Conservation (phyloP, 1,140 invertebrate genomes). For the Uloborus diversus region DNA sequence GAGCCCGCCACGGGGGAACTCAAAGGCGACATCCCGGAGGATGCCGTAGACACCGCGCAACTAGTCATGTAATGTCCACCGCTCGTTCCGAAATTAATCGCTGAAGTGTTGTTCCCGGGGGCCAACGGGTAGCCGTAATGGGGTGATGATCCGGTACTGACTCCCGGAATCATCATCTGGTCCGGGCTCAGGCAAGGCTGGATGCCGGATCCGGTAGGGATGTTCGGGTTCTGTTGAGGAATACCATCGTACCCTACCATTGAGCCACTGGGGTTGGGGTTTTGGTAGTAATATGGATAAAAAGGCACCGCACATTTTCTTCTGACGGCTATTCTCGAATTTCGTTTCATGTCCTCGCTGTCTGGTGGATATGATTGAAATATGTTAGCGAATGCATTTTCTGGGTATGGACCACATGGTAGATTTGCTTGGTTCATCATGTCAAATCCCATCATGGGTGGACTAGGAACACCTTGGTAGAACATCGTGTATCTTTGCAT, state of each 20-base stretch:
- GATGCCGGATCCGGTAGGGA: conserved; percentile 22
- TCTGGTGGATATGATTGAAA: conserved; percentile 32
- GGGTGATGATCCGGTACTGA: neutral
- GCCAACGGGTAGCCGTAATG: neutral
- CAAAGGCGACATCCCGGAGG: conserved; percentile 23
- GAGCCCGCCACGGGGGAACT: conserved; percentile 4
- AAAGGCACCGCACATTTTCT: conserved; percentile 36
- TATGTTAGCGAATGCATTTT: conserved; percentile 11
- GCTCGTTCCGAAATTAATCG: neutral
- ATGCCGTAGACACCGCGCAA: conserved; percentile 40
- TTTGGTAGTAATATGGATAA: conserved; percentile 44
- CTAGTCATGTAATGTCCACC: conserved; percentile 53
- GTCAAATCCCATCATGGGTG: conserved; percentile 37
- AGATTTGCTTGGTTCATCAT: conserved; percentile 35
- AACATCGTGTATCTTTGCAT: conserved; percentile 67
- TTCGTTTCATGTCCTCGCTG: conserved; percentile 3
- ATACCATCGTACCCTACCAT: conserved; percentile 36
- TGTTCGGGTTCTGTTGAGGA: neutral
- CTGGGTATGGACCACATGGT: neutral
- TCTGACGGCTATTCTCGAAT: conserved; percentile 1
- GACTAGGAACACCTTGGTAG: conserved; percentile 9
- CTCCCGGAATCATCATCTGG: conserved; percentile 29
- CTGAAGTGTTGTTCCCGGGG: conserved; percentile 24
- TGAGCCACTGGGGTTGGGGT: neutral
- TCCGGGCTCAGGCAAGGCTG: conserved; percentile 55